Evolutionary conservation across 1,140 invertebrate species (phyloP), one percentile per base, ranked within the genome.

Genomic region (Phymorhynchus buccinoides): DNA sequence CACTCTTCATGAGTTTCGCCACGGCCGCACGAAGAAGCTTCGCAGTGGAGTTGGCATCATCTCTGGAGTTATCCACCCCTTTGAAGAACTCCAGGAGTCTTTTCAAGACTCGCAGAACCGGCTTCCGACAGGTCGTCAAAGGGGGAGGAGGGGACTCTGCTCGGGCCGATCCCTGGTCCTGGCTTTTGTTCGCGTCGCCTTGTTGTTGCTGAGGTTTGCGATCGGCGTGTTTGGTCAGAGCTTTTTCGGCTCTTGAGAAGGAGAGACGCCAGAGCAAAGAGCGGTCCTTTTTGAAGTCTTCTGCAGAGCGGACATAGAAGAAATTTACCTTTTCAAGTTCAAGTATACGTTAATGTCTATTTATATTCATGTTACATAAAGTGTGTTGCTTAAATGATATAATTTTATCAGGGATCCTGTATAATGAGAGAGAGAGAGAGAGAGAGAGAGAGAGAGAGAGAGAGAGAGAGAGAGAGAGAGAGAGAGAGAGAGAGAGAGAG

Each of bases 181-280:
- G n/a, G n/a, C n/a, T n/a, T 27, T 22, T 52, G 37, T 44, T 3
- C 3, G 77, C 39, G 1, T 27, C 41, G 14, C 48, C n/a, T 44
- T 41, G 3, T 7, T 22, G 18, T 48, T 18, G 1, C 14, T 1
- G 52, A 18, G 35, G 16, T 12, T 35, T 81, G 12, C 41, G 39
- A 12, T 83, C 81, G n/a, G 81, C 66, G 39, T 35, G 32, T 14
- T 73, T 71, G 2, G 62, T 83, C 62, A 83, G 37, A 2, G 27
- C 9, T 73, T 83, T 83, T 30, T 83, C 81, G 22, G 81, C 81
- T 44, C 22, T 32, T 6, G 81, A 83, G 66, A 83, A 83, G n/a
- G 81, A 83, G 35, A 73, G 48, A 16, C 81, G 62, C 62, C 66
- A 83, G 1, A 83, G n/a, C 6, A 83, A 39, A 32, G 71, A 22